Conservation (phyloP, 2,888 invertebrate genomes). For the Ophion slaviceki region DNA sequence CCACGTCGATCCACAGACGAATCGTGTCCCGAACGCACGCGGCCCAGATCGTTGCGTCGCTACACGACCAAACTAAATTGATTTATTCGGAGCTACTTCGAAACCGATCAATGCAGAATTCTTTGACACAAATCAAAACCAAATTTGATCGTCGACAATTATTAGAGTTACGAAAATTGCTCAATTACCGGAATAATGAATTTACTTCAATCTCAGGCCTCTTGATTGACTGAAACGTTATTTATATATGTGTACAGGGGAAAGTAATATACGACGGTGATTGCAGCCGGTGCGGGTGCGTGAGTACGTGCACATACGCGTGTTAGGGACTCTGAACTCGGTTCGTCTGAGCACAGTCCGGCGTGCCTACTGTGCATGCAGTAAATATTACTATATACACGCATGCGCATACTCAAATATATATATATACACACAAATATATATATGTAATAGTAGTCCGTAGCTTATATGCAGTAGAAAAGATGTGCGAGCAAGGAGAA, state of each 20-base stretch:
- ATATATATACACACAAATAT: not conserved
- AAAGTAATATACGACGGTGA: conserved; percentile 29
- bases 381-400: conserved; percentile 1
- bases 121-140: too few relatives aligned
- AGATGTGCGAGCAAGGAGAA: conserved; percentile 15
- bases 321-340: conserved; percentile 12
- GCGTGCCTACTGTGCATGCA: conserved; percentile 42
- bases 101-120: too few relatives aligned
- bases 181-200: conserved; percentile 7
- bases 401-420: not conserved
- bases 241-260: conserved; percentile 10
- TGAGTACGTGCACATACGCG: conserved; percentile 18
- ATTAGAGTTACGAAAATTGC: conserved; percentile 1
- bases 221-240: not conserved
- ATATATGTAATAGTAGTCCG: conserved; percentile 1
- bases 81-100: too few relatives aligned
- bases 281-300: conserved; percentile 25
- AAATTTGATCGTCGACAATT: not conserved
- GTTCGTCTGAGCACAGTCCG: conserved; percentile 27
- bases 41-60: too few relatives aligned
- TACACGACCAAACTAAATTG: too few relatives aligned
- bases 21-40: too few relatives aligned
- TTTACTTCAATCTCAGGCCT: not conserved
- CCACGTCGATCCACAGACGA: too few relatives aligned
- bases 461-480: conserved; percentile 17